These are phyloP conservation scores for Tineola bisselliella DNA, from an alignment of 2,888 invertebrate genomes.

Conservation along the genomic window DNA sequence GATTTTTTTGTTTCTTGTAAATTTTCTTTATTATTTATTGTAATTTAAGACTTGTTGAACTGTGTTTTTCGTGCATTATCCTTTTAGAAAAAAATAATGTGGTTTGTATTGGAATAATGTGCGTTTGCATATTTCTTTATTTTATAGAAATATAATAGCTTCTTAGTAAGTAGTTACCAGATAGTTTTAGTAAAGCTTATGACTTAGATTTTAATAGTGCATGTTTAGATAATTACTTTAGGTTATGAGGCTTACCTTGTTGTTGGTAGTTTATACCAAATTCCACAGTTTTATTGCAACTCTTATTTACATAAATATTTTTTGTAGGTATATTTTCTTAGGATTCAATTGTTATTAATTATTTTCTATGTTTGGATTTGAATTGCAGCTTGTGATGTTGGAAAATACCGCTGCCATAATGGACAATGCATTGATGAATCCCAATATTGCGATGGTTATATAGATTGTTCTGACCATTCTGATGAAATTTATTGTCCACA, in stretches of 20 bases:
- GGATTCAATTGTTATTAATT: not conserved
- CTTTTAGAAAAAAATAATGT: not conserved
- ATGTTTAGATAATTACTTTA: constrained; percentile 13
- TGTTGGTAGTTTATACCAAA: no score
- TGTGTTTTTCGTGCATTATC: not conserved
- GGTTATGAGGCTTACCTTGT: not conserved
- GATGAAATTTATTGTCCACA: constrained; percentile 72
- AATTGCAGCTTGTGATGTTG: constrained; percentile 67
- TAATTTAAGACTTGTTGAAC: not conserved
- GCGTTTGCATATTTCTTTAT: no score
- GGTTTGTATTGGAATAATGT: no score
- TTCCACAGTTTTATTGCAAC: no score
- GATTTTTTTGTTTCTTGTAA: not conserved
- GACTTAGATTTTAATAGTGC: not conserved
- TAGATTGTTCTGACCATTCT: constrained; percentile 72
- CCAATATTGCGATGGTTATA: constrained; percentile 70
- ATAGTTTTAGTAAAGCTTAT: no score
- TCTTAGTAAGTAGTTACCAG: no score
- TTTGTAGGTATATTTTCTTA: not conserved
- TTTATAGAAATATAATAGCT: no score
- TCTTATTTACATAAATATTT: not conserved
- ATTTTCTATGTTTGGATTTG: not conserved
- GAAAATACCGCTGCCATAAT: constrained; percentile 73
- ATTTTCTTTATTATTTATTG: not conserved
- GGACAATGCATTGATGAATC: constrained; percentile 73